Base-by-base conservation (phyloP, 2,113 vertebrate genomes). In the Hypocryptadius cinnamomeus region DNA sequence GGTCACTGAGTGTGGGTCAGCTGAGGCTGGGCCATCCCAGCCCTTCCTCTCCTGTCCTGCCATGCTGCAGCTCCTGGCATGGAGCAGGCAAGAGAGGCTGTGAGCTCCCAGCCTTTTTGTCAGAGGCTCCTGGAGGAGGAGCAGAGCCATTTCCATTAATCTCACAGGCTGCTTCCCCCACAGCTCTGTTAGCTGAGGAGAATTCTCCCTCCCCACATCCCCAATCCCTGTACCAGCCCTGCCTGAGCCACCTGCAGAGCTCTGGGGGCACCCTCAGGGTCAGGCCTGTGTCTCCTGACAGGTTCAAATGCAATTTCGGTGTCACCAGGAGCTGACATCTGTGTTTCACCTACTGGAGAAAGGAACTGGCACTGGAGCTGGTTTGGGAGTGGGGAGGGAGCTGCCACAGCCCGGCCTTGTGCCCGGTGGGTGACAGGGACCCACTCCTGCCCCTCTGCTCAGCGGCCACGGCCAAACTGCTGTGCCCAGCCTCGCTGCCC, bases 1-100 rank as follows among this genome's bases (percentile, higher is more conserved):
- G 79, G 20, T 42, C 24, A 35, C 65, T 47, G 23, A 12, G 10
- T 0, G 2, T 28, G 54, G 59, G 19, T 9, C 11, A 50, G 64
- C 33, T 44, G 48, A 23, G 5, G 7, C 44, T 17, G 45, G 3
- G 22, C n/a, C 53, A 23, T 15, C 19, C 19, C 77, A 39, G 17
- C 61, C n/a, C n/a, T n/a, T n/a, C n/a, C 51, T 33, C 22, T 28
- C 19, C 11, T 33, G n/a, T 72, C 18, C 10, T 0, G 0, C 5
- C 2, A 0, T 9, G 18, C 42, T 44, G 53, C 30, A 54, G 48
- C 13, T 15, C 0, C 0, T 8, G 44, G 20, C 9, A 3, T 5
- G 12, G 35, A 56, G 82, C 9, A 24, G 44, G 28, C 61, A 84
- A 63, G 72, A 70, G 53, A 17, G 23, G 30, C 40, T 33, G 31